These are phyloP conservation scores for Anabacerthia variegaticeps DNA, from an alignment of 2,797 vertebrate genomes.

Conservation along the genomic window DNA sequence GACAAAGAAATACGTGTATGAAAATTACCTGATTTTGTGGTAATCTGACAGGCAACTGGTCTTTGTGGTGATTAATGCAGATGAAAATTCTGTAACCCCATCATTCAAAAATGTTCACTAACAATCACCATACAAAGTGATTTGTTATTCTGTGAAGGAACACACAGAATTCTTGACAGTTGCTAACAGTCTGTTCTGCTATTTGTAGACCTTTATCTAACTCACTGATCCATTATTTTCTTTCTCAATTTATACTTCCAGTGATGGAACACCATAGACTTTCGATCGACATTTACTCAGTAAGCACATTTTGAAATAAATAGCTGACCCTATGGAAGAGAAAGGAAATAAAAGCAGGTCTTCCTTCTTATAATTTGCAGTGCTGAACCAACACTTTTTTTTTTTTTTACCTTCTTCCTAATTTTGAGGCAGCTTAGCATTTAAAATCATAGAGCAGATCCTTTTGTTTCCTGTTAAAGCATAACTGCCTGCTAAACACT, in stretches of 20 bases:
- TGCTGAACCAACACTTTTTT: not conserved
- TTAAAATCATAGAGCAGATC: not conserved
- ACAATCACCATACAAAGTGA: not conserved
- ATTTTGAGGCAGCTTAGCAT: not conserved
- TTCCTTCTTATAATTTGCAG: not conserved
- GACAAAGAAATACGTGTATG: not conserved
- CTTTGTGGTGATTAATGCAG: not conserved
- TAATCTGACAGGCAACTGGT: not conserved
- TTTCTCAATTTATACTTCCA: not conserved
- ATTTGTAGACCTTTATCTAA: not conserved
- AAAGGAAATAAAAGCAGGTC: not conserved
- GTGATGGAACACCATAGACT: not conserved
- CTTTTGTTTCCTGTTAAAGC: rapidly evolving
- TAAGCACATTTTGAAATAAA: not conserved
- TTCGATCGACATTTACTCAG: not conserved
- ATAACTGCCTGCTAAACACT: not conserved
- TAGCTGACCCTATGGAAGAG: not conserved
- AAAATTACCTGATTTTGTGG: not conserved
- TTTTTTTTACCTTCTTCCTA: not conserved
- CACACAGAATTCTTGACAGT: not conserved
- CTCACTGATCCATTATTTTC: not conserved
- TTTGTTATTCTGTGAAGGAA: not conserved
- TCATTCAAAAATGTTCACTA: not conserved
- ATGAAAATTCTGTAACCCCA: not conserved
- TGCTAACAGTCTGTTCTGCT: not conserved